Base-by-base conservation (phyloP, 2,888 invertebrate species). In the Hermodice carunculata region DNA sequence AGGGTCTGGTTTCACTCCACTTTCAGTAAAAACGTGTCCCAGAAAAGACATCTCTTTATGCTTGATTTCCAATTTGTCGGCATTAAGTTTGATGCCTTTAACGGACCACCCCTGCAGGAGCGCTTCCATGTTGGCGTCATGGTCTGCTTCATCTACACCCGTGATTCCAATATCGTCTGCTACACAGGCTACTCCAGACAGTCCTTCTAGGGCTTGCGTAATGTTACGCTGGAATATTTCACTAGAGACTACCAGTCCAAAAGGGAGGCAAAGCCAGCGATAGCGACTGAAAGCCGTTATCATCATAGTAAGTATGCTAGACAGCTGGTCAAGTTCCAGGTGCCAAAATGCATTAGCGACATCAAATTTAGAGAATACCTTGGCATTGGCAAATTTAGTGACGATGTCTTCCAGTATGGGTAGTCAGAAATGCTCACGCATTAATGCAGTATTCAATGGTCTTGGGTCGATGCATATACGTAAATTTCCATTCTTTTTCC, bases 101-200 rank as follows among this genome's bases (percentile, higher is more conserved):
- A 54, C 61, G 5, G 11, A 2, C 22, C 43, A 51, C 6, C 54
- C 22, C 11, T 51, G 4, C 19, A 71, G 34, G 11, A 71, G 49
- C 4, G 11, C 19, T 19, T 31, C 29, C 31, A 73, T n/a, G 24
- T 62, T 66, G 3, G 22, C 28, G 42, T 71, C 64, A 48, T 71
- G 71, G 46, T 71, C 66, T 22, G 2, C n/a, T n/a, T n/a, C n/a
- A n/a, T n/a, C n/a, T n/a, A n/a, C n/a, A 3, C 68, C 74, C 54
- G 44, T 54, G 24, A 71, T 64, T 19, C 68, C 26, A 26, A 70
- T 64, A 32, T 71, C 70, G 61, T 70, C 73, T 4, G 63, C 52
- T 14, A 69, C 53, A 19, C 65, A 61, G 5, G 51, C 42, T 5
- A 69, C 72, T 24, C 66, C 66, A 34, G 24, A 17, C 1, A 74